These are phyloP conservation scores for Athripsodes cinereus DNA, from an alignment of 2,888 invertebrate genomes.

Conservation along the genomic window DNA sequence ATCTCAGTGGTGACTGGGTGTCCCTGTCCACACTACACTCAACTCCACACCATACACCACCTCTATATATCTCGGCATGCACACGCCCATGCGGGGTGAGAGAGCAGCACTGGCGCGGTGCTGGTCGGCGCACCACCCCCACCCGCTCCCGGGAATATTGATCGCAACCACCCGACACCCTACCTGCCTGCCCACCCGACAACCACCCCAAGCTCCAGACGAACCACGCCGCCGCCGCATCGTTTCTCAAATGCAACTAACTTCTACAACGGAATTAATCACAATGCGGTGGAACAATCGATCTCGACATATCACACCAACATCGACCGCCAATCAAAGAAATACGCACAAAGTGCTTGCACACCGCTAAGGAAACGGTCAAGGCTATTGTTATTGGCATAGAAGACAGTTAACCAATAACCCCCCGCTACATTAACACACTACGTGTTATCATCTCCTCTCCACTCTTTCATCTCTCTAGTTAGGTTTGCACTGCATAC, in stretches of 20 bases:
- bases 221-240: conserved; percentile 23
- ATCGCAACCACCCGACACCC: conserved; percentile 33
- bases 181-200: conserved; percentile 36
- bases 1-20: conserved; percentile 32
- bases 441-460: too few species aligned
- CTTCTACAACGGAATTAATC: conserved; percentile 10
- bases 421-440: too few species aligned
- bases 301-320: neutral
- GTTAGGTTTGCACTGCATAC: neutral
- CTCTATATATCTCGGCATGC: neutral
- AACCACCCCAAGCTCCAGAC: too few species aligned
- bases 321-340: neutral
- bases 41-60: too few species aligned
- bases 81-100: conserved; percentile 27
- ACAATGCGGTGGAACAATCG: conserved; percentile 20
- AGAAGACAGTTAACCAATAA: too few species aligned
- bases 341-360: too few species aligned
- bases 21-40: neutral
- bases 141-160: conserved; percentile 43
- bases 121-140: conserved; percentile 46
- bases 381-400: too few species aligned
- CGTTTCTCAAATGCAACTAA: conserved; percentile 43
- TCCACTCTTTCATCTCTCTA: too few species aligned
- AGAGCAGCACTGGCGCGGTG: conserved; percentile 22
- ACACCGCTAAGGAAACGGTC: too few species aligned